Base-by-base conservation (phyloP, 2,797 vertebrate genomes). In the Agapornis canus region DNA sequence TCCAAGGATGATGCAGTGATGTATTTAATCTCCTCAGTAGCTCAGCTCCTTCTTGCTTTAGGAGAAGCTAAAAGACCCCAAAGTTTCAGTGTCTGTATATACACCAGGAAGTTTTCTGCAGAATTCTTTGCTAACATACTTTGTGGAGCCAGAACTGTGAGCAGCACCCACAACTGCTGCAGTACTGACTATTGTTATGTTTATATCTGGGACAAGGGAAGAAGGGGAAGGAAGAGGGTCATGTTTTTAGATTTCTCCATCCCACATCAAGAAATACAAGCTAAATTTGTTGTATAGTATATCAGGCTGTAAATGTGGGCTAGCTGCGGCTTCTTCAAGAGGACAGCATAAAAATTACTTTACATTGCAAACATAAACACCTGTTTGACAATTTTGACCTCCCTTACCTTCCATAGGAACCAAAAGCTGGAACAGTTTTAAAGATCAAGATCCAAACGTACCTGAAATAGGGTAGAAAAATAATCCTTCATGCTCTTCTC, bases 41-140 rank as follows among this genome's bases (percentile, higher is more conserved):
- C 35, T 91, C 72, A 78, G 10, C 6, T 71, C 20, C 35, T 70
- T 20, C n/a, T 82, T 85, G 14, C 25, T 86, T 77, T 75, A 57
- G 6, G 1, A 39, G 31, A 70, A 56, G 20, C 1, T 18, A 73
- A 82, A 86, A 89, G 18, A 8, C 1, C 7, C 17, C 21, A 3
- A 9, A 49, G 19, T 0, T 0, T 79, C 18, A 0, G 6, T 71
- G 25, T 23, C 17, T 48, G 15, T 66, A 10, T 2, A 17, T 12
- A 63, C 2, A 51, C 4, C 10, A 70, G 8, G 14, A 85, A 51
- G 5, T 13, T 80, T 82, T 75, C 57, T 79, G 63, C 21, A 82
- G 59, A 78, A 10, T 9, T 82, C n/a, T 86, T 82, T 12, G 27
- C 5, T 42, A 40, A 51, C 2, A 1, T 14, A 3, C 6, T n/a